Percentiles rank a stretch among this genome's conserved stretches.
Evolutionary conservation across 2,113 vertebrate genomes (phyloP).

Genomic region (Etia nguti): DNA sequence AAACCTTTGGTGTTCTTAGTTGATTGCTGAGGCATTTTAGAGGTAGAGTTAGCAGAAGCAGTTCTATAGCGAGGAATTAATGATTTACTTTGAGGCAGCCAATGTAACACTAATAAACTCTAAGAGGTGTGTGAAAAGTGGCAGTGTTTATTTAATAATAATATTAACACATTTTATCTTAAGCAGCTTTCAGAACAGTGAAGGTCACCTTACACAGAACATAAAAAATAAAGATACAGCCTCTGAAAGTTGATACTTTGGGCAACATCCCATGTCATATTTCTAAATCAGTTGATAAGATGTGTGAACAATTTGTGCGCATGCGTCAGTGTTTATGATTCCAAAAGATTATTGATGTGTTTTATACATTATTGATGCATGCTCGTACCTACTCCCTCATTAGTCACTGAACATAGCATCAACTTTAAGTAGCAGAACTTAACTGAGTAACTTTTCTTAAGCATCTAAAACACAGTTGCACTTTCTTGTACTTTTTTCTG

Average conservation of each 20-base stretch:
- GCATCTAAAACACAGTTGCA: neutral
- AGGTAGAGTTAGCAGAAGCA: neutral
- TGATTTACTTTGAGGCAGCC: neutral
- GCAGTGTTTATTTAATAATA: neutral
- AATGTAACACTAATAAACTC: neutral
- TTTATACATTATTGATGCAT: neutral
- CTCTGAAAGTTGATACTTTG: neutral
- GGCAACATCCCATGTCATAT: neutral
- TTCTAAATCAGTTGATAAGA: neutral
- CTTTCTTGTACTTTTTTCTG: neutral
- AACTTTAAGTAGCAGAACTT: neutral
- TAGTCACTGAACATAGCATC: neutral
- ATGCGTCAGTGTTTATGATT: neutral
- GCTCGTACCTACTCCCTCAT: neutral
- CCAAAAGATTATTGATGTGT: neutral
- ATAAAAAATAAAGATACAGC: neutral
- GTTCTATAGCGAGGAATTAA: neutral
- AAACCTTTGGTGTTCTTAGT: neutral
- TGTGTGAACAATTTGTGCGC: neutral
- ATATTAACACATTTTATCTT: neutral
- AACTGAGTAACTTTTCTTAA: neutral
- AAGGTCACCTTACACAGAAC: neutral
- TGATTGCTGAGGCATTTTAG: neutral
- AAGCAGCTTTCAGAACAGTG: neutral
- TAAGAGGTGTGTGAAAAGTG: neutral